phyloP scores from a whole-genome alignment of 2,113 vertebrate species.

The Triplophysa dalaica region DNA sequence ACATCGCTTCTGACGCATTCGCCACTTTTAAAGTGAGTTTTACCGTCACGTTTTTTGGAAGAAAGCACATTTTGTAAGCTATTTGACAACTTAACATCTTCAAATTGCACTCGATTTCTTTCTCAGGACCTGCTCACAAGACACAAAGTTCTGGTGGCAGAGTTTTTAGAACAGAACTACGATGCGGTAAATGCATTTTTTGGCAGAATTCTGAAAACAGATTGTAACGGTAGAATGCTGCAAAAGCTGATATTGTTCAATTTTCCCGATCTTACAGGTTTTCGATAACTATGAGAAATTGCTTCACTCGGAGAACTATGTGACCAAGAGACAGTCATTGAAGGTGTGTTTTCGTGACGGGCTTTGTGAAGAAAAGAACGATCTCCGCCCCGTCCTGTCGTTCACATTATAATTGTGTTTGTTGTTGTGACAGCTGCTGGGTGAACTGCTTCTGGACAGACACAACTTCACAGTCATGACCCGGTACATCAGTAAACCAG shows the following conservation, averaged over 20 bases:
- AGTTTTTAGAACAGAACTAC: constrained; percentile 93
- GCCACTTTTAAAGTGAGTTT: constrained; percentile 93
- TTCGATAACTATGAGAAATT: constrained; percentile 97
- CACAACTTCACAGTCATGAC: constrained; percentile 98
- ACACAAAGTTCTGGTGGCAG: constrained; percentile 91
- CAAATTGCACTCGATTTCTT: constrained; percentile 47
- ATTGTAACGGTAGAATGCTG: background rate
- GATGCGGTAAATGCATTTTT: constrained; percentile 76
- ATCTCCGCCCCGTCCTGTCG: background rate
- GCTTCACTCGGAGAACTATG: constrained; percentile 96
- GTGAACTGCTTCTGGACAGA: constrained; percentile 91
- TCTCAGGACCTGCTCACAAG: constrained; percentile 91
- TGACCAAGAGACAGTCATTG: constrained; percentile 96
- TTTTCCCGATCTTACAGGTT: constrained; percentile 75
- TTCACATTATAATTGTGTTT: background rate
- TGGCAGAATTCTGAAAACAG: background rate
- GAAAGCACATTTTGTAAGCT: too few species aligned
- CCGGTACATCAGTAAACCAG: constrained; percentile 94
- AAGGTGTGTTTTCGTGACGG: constrained; percentile 78
- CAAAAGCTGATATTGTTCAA: background rate
- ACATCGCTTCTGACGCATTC: constrained; percentile 97
- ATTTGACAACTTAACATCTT: background rate
- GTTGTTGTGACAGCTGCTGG: constrained; percentile 79
- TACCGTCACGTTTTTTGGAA: too few species aligned
- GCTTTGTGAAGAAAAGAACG: constrained; percentile 22